Evolutionary conservation across 2,888 invertebrate genomes (phyloP), one percentile per base, ranked within the genome.

Genomic region (Kryphioiulus occultus): DNA sequence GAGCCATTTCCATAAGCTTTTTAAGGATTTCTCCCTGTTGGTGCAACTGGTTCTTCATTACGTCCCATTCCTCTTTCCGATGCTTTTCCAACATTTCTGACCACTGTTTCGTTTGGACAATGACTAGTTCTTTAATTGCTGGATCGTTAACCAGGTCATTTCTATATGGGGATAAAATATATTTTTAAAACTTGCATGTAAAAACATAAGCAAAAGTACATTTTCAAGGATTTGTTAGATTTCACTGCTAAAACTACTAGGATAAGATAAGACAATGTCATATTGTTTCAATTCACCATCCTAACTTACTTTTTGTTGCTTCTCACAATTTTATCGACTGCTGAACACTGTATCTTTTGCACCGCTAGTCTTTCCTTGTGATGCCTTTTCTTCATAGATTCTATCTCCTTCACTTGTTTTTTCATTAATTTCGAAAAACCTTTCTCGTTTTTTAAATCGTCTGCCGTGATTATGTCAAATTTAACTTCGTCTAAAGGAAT

Each of bases 321-420:
- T 92, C 98, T 98, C 90, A 98, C 95, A 90, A 98, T 94, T 92
- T 98, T 98, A 92, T 99, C 99, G 85, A 99, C 95, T 42, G 97
- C 95, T 0, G 95, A 93, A 92, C 98, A 98, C 92, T 99, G 98
- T 19, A 95, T 94, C 92, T 98, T 98, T 92, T 99, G 99, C 91
- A 99, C 94, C 42, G 95, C 92, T 91, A 95, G 93, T 91, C 97
- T 95, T 92, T 99, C 99, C 92, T 99, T 99, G 90, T 95, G 94
- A 91, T 99, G 99, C 88, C 96, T 95, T 92, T 98, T 99, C 91
- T 95, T 95, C 93, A 99, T 93, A 7, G 96, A 94, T 88, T 99
- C 99, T 89, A 97, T 92, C 90, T 99, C 99, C 91, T 99, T 99
- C 92, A 97, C 96, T 91, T 99, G 98, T 92, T 99, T 99, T 91